Evolutionary conservation across 2,797 vertebrate species (phyloP).

Genomic region (Bradypodion pumilum): DNA sequence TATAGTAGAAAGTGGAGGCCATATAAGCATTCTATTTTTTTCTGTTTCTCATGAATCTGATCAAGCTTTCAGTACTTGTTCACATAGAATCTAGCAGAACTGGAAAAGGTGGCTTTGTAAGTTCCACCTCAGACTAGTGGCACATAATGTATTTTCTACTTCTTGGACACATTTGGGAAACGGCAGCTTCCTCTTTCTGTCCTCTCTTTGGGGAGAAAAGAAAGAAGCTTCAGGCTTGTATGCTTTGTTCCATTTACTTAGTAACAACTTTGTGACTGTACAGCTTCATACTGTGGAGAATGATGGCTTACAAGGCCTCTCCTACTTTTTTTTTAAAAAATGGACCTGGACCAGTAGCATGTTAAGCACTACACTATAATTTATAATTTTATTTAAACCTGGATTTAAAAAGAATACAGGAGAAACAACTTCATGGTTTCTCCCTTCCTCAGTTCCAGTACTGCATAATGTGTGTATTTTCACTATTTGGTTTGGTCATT

Average conservation of each 20-base stretch:
- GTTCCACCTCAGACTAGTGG: not conserved
- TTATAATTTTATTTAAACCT: not conserved
- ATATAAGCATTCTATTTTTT: not conserved
- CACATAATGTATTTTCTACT: not conserved
- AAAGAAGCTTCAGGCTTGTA: not conserved
- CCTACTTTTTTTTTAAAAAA: not conserved
- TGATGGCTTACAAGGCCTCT: not conserved
- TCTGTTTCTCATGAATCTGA: not conserved
- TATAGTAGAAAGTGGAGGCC: not conserved
- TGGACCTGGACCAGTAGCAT: not conserved
- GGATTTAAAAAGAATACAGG: not conserved
- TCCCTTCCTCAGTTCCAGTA: not conserved
- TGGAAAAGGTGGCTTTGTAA: not conserved
- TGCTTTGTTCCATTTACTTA: not conserved
- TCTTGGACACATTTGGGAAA: not conserved
- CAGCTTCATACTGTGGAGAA: not conserved
- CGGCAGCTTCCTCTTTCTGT: not conserved
- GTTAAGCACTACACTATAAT: too few species aligned
- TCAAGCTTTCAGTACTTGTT: not conserved
- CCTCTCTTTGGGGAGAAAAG: not conserved
- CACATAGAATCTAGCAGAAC: not conserved
- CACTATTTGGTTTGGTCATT: not conserved
- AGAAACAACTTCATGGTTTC: not conserved
- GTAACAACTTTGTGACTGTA: not conserved
- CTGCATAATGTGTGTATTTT: not conserved